Percentiles rank a stretch among this genome's conserved stretches.
Conservation (phyloP, 2,888 invertebrate genomes). For the Cephus sareptanus region DNA sequence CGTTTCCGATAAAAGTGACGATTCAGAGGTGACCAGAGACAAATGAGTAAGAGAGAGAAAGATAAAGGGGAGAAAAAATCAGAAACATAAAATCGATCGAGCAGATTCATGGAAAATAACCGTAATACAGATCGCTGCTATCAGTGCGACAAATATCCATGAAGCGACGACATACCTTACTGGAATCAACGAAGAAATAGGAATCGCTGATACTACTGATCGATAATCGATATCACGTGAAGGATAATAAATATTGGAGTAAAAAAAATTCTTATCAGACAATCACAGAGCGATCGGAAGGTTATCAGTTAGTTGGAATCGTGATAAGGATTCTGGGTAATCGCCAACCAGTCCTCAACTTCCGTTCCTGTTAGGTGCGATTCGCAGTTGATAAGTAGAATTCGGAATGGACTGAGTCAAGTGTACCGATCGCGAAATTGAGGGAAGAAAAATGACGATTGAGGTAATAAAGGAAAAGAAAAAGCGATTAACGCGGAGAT, state of each 20-base stretch:
- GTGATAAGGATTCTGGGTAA: background rate
- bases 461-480: background rate
- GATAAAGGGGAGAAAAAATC: background rate
- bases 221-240: background rate
- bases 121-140: background rate
- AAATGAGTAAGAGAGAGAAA: background rate
- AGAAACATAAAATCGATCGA: background rate
- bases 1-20: background rate
- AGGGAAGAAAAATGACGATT: background rate
- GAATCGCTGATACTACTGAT: background rate
- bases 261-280: background rate
- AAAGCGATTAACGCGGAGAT: constrained; percentile 23
- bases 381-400: background rate
- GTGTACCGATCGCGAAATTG: background rate
- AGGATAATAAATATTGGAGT: background rate
- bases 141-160: background rate
- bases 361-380: background rate
- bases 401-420: constrained; percentile 12
- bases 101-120: background rate
- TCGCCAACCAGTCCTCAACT: background rate
- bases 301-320: background rate
- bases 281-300: background rate
- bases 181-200: background rate
- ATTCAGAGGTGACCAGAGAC: background rate
- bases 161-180: background rate